Base-by-base conservation (phyloP, 2,888 invertebrate species). In the Sesia apiformis region DNA sequence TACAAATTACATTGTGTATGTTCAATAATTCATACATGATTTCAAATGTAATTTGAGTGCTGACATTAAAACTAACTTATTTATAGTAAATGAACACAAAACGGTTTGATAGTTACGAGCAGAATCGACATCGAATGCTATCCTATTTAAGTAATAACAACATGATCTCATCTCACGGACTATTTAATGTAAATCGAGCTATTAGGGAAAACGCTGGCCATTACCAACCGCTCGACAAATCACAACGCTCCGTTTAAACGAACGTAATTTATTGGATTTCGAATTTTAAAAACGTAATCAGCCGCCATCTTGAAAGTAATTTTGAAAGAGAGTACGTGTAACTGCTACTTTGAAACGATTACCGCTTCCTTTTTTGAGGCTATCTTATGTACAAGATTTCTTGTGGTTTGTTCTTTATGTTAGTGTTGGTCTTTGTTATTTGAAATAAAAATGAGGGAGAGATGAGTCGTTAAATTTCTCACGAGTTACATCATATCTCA, bases 181-280 rank as follows among this genome's bases (percentile, higher is more conserved):
- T 81, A 84, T 87, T 86, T 84, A 86, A 87, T 81, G 78, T 84
- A 84, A 86, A 87, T 86, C 84, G 84, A 81, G 83, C 80, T 80
- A 83, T 83, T 82, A 84, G 76, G 68, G 73, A 72, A 73, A 78
- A 75, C 73, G 68, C 63, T 66, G 69, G 71, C 69, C 68, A 82
- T 85, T 84, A 84, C 78, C 61, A 61, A 66, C 58, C 68, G 66
- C 57, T 62, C 74, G 65, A 62, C 83, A 84, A 83, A 85, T 84
- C 76, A 70, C 59, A 72, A 67, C 61, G 65, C 69, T 62, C 67
- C 76, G 65, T 79, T 78, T 79, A 78, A 76, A 78, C 72, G 71
- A 72, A 72, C 64, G 77, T 83, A 83, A 84, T 81, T 82, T 81
- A 81, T 85, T 78, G 79, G 78, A 76, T 73, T 81, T 83, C 79